Evolutionary conservation across 1,140 invertebrate species (phyloP).

Genomic region (Chrysopa pallens): DNA sequence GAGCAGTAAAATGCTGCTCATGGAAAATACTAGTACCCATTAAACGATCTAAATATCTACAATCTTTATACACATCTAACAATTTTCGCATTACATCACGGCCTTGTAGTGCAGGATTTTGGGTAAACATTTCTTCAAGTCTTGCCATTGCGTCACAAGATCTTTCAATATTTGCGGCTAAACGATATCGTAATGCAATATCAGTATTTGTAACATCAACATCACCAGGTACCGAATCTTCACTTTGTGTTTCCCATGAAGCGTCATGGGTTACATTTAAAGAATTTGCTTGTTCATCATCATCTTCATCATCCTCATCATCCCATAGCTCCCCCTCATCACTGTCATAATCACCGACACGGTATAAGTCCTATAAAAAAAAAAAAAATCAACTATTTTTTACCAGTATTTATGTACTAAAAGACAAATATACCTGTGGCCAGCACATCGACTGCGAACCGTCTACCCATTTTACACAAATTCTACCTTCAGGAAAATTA

Average conservation of each 20-base stretch:
- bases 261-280: constrained; percentile 12
- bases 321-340: constrained; percentile 64
- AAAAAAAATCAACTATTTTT: background rate
- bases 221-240: constrained; percentile 25
- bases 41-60: constrained; percentile 63
- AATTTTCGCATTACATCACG: constrained; percentile 62
- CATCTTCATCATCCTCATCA: constrained; percentile 35
- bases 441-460: constrained; percentile 71
- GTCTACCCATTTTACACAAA: constrained; percentile 78
- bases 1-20: constrained; percentile 50
- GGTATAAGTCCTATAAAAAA: constrained; percentile 30
- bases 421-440: constrained; percentile 44
- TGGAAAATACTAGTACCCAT: constrained; percentile 76
- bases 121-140: constrained; percentile 55
- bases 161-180: constrained; percentile 54
- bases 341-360: constrained; percentile 59
- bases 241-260: constrained; percentile 73
- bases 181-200: constrained; percentile 28
- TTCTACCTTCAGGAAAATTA: constrained; percentile 61
- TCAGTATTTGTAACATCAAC: constrained; percentile 4
- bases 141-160: constrained; percentile 52
- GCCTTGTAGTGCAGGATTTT: constrained; percentile 49
- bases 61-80: constrained; percentile 69
- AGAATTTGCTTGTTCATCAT: constrained; percentile 21
- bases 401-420: background rate